Evolutionary conservation across 2,797 vertebrate species (phyloP).

Genomic region (Phataginus tricuspis): DNA sequence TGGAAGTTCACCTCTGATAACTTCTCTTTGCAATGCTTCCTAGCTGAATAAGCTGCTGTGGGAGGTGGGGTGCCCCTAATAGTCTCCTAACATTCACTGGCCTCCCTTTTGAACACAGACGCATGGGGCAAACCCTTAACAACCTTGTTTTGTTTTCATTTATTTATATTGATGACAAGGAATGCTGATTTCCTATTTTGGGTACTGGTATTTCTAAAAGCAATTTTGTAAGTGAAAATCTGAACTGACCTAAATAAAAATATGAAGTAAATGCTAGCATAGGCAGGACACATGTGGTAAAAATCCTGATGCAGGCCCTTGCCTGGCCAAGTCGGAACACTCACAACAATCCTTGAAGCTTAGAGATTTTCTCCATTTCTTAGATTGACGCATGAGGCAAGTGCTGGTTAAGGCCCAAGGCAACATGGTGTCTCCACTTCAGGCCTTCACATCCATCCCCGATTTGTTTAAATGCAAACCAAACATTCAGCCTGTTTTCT

Average conservation of each 20-base stretch:
- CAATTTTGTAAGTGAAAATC: conserved; percentile 19
- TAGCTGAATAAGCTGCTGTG: not conserved
- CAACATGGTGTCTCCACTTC: accelerated
- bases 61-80: accelerated
- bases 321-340: not conserved
- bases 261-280: not conserved
- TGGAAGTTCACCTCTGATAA: not conserved
- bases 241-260: not conserved
- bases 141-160: not conserved
- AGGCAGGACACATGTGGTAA: not conserved
- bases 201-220: not conserved
- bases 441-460: not conserved
- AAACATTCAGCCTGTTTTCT: not conserved
- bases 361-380: not conserved
- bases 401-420: too few relatives aligned
- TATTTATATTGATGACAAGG: conserved; percentile 18
- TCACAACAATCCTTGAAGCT: not conserved
- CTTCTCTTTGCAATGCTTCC: not conserved
- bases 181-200: conserved; percentile 36
- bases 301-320: not conserved
- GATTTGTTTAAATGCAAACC: not conserved
- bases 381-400: not conserved
- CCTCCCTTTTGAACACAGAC: not conserved
- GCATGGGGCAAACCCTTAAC: not conserved
- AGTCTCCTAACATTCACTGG: not conserved